phyloP scores from a whole-genome alignment of 2,113 vertebrate genomes.

The Spilogale gracilis region DNA sequence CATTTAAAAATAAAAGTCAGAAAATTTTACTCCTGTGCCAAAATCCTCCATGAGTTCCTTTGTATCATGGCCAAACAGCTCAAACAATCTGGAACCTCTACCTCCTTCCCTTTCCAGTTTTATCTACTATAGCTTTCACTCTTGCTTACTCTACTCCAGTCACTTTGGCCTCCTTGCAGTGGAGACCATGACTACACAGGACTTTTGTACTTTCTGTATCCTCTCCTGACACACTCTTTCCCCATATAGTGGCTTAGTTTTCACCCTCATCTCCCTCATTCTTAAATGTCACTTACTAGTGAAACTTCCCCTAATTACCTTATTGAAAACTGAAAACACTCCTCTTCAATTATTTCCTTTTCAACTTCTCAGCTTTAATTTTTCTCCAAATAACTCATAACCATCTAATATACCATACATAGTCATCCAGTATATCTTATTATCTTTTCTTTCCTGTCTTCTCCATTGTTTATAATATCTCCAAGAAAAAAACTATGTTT shows the following conservation, averaged over 20 bases:
- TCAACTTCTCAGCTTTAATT: neutral
- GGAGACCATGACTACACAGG: neutral
- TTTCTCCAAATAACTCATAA: neutral
- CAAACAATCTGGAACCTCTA: neutral
- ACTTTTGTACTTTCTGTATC: neutral
- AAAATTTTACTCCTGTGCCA: neutral
- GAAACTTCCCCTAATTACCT: neutral
- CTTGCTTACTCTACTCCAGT: neutral
- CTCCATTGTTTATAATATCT: neutral
- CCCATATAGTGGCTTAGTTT: neutral
- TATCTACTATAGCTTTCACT: neutral
- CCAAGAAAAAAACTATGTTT: neutral
- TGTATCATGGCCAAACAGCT: neutral
- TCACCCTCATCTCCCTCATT: neutral
- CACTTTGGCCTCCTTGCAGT: neutral
- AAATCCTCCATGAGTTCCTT: neutral
- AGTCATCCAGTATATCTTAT: neutral
- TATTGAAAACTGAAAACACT: neutral
- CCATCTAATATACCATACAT: neutral
- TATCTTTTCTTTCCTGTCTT: neutral
- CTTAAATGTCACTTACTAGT: neutral
- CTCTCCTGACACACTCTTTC: rapidly evolving
- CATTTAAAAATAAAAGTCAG: neutral
- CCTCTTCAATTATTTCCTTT: neutral
- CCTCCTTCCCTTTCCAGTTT: neutral